Percentiles rank a stretch among this genome's conserved stretches.
These are phyloP conservation scores for Lacanobia wlatinum DNA, from an alignment of 2,888 invertebrate genomes.

Conservation along the genomic window DNA sequence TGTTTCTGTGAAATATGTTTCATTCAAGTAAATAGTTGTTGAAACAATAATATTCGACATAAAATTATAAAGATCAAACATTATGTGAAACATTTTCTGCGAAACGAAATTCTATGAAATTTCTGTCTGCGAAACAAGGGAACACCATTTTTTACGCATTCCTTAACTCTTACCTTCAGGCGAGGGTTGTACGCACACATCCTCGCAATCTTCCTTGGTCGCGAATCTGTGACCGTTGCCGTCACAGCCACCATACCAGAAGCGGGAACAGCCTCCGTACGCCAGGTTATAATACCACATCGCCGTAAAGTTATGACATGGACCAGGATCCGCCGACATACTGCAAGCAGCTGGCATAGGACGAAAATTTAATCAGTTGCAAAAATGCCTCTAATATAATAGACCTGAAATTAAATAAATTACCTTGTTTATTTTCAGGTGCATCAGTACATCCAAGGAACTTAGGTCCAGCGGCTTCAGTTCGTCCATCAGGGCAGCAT, in stretches of 20 bases:
- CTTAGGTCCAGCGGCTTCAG: slow-evolving; percentile 95
- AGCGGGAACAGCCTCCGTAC: slow-evolving; percentile 97
- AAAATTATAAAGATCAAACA: too few relatives aligned
- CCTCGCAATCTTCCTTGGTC: slow-evolving; percentile 95
- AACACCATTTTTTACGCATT: too few relatives aligned
- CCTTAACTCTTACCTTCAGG: slow-evolving; percentile 77
- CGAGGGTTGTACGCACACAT: slow-evolving; percentile 94
- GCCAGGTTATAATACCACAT: slow-evolving; percentile 96
- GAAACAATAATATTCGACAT: too few relatives aligned
- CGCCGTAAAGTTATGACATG: slow-evolving; percentile 95
- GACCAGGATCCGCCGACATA: slow-evolving; percentile 93
- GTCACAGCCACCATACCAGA: slow-evolving; percentile 98
- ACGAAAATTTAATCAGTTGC: neutral
- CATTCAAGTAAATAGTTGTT: too few relatives aligned
- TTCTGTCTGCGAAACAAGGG: too few relatives aligned
- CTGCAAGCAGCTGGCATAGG: slow-evolving; percentile 91
- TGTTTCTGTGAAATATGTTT: too few relatives aligned
- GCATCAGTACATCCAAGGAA: slow-evolving; percentile 95
- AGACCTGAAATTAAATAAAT: too few relatives aligned
- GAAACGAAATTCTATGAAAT: too few relatives aligned
- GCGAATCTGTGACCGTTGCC: slow-evolving; percentile 97
- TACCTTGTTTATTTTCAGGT: slow-evolving; percentile 93
- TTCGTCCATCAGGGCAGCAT: slow-evolving; percentile 96
- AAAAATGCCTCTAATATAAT: neutral
- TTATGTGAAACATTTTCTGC: too few relatives aligned